Percentiles rank a stretch among this genome's conserved stretches.
Evolutionary conservation across 2,888 invertebrate genomes (phyloP).

Genomic region (Latheticus oryzae): DNA sequence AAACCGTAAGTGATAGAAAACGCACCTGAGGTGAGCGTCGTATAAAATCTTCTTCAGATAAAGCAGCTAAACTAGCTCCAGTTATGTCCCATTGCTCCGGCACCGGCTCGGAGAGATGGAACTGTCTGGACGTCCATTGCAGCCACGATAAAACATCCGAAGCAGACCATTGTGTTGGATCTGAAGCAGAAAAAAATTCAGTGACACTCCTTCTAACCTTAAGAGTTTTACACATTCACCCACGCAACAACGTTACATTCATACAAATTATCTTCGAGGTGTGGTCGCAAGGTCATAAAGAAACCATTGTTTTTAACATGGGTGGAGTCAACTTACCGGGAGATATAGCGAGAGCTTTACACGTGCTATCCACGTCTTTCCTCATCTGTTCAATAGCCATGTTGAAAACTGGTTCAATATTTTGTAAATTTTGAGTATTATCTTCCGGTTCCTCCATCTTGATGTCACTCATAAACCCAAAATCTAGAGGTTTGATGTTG

Average conservation of each 20-base stretch:
- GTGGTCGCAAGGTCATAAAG: conserved; percentile 33
- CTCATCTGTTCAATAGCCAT: conserved; percentile 89
- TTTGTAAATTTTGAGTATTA: conserved; percentile 68
- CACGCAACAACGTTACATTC: conserved; percentile 36
- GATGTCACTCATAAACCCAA: conserved; percentile 69
- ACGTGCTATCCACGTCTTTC: conserved; percentile 87
- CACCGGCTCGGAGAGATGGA: conserved; percentile 78
- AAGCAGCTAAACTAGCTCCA: conserved; percentile 79
- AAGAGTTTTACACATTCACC: conserved; percentile 46
- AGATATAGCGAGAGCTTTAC: conserved; percentile 86
- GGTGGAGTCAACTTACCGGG: conserved; percentile 75
- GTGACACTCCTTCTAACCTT: conserved; percentile 2
- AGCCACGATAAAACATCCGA: conserved; percentile 91
- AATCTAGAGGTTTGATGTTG: conserved; percentile 83
- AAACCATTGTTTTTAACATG: conserved; percentile 24
- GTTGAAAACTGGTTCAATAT: conserved; percentile 85
- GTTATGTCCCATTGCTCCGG: conserved; percentile 84
- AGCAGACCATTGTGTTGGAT: conserved; percentile 88
- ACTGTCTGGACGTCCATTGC: conserved; percentile 86
- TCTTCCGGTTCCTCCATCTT: conserved; percentile 78
- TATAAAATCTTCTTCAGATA: conserved; percentile 88
- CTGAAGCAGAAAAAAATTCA: conserved; percentile 65
- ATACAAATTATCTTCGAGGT: conserved; percentile 26
- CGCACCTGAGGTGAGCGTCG: conserved; percentile 84
- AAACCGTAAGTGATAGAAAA: conserved; percentile 18